Base-by-base conservation (phyloP, 2,888 invertebrate species). In the Phymatocera aterrima region DNA sequence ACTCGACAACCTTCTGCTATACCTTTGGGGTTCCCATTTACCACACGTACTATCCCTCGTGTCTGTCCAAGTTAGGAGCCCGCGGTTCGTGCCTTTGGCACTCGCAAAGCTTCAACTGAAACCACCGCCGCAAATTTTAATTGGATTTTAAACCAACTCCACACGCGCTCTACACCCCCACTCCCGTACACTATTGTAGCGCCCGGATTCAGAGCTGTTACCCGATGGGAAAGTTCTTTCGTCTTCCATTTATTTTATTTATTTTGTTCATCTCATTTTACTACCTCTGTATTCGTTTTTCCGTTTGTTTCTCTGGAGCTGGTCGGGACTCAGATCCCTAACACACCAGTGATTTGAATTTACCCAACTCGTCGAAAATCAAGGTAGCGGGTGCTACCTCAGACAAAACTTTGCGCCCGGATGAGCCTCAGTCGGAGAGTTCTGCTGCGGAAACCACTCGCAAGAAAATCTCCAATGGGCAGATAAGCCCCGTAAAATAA, bases 101-200 rank as follows among this genome's bases (percentile, higher is more conserved):
- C 75, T 57, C 28, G 60, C 54, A 75, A 75, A 65, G 77, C 77
- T 77, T 64, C 24, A 60, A 64, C 77, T 77, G 54, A 43, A 61
- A 57, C 48, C 65, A 40, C 61, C 46, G 31, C 68, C 60, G 74
- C 74, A 78, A 72, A 70, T 78, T 74, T 78, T 78, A 78, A 78
- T 78, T 78, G 78, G 78, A 78, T 78, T 74, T 57, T 18, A 60
- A 60, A 46, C 48, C 60, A 78, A 78, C 78, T 60, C 74, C 74
- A 37, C 57, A 57, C 61, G 60, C 74, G 34, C 18, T n/a, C 28
- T 12, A 1, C 6, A 5, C 37, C 4, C 37, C 37, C 18, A 34
- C 6, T 18, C 70, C 54, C 34, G 78, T 31, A 74, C n/a, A n/a
- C 78, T 78, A 74, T 74, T 75, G 70, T 57, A 18, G 40, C 21